Base-by-base conservation (phyloP, 1,140 invertebrate species). In the Trichogramma pretiosum region DNA sequence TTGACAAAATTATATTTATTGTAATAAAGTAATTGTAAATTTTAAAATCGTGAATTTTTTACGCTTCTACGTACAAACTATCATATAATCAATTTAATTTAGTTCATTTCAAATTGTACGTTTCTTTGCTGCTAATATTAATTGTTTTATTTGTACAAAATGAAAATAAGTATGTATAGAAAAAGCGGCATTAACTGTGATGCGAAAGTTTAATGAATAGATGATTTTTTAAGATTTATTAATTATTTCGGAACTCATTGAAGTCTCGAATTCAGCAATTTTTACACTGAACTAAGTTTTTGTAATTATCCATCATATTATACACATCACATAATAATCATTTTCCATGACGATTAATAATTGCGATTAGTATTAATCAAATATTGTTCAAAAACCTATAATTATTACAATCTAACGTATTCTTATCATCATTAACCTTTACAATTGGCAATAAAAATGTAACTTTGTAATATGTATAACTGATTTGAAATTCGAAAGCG, bases 271-370 rank as follows among this genome's bases (percentile, higher is more conserved):
- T 28, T 48, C 14, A 44, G 55, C 33, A 50, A 41, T 50, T 67
- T 70, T 70, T 70, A 66, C 69, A 68, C 70, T 71, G 68, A 68
- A 59, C 65, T 71, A n/a, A 65, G 60, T 69, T 69, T 64, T 65
- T 69, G 65, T 60, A 51, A 55, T 64, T 57, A 59, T 61, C 54
- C 51, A 48, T 56, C 45, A 54, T 57, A 57, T 61, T n/a, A n/a
- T n/a, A n/a, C n/a, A n/a, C n/a, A n/a, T n/a, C n/a, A n/a, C 50
- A 55, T 64, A 46, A 52, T 42, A 63, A n/a, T n/a, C 51, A 61
- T 57, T 61, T 39, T 43, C 43, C 23, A 21, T 38, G 44, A 49
- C 13, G 19, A 32, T 32, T 44, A 38, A 38, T 49, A 49, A 43
- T 44, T 33, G 22, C 41, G 44, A n/a, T n/a, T n/a, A n/a, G n/a